Base-by-base conservation (phyloP, 2,888 invertebrate species). In the Minunthozetes semirufus region DNA sequence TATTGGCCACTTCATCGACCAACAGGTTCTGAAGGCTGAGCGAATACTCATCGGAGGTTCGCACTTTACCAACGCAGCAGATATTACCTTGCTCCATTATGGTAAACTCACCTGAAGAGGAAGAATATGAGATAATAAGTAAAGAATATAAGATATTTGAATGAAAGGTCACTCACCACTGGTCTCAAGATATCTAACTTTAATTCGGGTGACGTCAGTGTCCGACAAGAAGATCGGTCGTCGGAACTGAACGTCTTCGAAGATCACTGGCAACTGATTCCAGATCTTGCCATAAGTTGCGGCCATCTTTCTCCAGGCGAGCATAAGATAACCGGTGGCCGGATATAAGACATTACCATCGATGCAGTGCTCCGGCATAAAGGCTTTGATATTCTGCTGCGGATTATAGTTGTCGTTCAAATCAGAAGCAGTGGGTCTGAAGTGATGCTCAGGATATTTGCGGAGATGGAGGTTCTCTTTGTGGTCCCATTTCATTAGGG, bases 401-500 rank as follows among this genome's bases (percentile, higher is more conserved):
- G 42, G 42, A 42, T 42, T 42, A 13, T 42, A 42, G 42, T 42
- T 42, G 9, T 42, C 89, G 75, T 88, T 86, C 29, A 93, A 84
- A 84, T 92, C 90, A 15, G 74, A 63, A 66, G 74, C 33, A 0
- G 27, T 74, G 27, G 73, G 4, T 6, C 61, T 74, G 75, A 56
- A 56, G 22, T 81, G 79, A n/a, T 4, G 9, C 1, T 76, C 75
- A 2, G 75, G 75, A 27, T 53, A 75, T n/a, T 25, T 46, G 19
- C n/a, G 17, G 15, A 82, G 80, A 27, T 81, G 81, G 84, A 85
- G 86, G 46, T 81, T 80, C 42, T 81, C 80, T 6, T 80, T 77
- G 80, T 98, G 97, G 84, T 99, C 96, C 98, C 98, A 99, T 78
- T 87, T 87, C 85, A 81, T 96, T 79, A 98, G 85, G 0, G 94